Percentiles rank a stretch among this genome's conserved stretches.
phyloP scores from a whole-genome alignment of 2,113 vertebrate genomes.

The Serinus canaria region DNA sequence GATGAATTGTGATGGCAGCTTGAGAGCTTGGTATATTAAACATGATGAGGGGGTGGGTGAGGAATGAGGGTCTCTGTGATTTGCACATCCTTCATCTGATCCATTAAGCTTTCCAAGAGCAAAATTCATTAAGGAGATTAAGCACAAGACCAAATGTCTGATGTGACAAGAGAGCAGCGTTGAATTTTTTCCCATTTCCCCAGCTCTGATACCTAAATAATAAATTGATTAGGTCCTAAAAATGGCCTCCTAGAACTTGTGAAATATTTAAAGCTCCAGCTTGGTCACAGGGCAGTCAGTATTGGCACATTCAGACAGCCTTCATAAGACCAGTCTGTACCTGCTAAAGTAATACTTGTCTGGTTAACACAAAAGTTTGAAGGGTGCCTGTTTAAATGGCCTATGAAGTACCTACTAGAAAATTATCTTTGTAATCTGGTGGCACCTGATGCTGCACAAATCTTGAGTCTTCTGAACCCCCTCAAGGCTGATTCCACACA shows the following conservation, averaged over 20 bases:
- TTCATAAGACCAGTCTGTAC: neutral
- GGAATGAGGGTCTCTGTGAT: neutral
- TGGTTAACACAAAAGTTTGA: neutral
- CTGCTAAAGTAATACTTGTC: neutral
- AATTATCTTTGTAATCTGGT: neutral
- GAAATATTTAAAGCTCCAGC: neutral
- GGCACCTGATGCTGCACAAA: neutral
- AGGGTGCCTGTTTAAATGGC: neutral
- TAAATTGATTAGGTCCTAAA: neutral
- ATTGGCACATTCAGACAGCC: neutral
- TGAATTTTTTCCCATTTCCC: neutral
- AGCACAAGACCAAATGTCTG: neutral
- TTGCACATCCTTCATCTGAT: conserved; percentile 19
- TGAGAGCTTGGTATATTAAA: conserved; percentile 21
- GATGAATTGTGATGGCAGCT: conserved; percentile 16
- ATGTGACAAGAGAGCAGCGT: neutral
- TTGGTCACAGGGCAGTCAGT: neutral
- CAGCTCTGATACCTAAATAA: neutral
- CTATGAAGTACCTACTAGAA: neutral
- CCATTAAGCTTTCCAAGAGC: conserved; percentile 10
- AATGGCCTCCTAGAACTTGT: neutral
- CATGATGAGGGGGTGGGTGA: neutral
- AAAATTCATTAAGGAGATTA: conserved; percentile 40
- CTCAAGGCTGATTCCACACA: neutral
- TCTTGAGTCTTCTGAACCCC: neutral